Base-by-base conservation (phyloP, 2,797 vertebrate species). In the Periophthalmus magnuspinnatus region DNA sequence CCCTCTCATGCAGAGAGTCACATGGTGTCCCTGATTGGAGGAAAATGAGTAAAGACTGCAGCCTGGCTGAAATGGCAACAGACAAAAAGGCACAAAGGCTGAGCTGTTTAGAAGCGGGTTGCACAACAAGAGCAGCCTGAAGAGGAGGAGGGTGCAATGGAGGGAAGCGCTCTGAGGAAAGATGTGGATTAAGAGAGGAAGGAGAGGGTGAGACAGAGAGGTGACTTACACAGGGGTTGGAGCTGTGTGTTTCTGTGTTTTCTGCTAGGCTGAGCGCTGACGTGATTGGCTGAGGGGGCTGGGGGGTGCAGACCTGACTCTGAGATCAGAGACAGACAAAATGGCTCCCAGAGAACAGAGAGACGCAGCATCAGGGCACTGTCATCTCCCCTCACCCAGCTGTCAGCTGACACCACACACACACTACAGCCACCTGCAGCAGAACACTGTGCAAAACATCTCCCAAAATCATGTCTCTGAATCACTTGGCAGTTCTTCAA, bases 1-100 rank as follows among this genome's bases (percentile, higher is more conserved):
- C 86, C 88, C 87, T 89, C 90, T 92, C 92, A 91, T 91, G 92
- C 91, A 91, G 90, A 89, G 88, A 92, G 90, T 92, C 91, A 91
- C 91, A 90, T 91, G 89, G 89, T 88, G 84, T 89, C 88, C 87
- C 88, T 92, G 90, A 92, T 92, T 92, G 90, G 88, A 90, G 88
- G 89, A 90, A 90, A 92, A 91, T 90, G 89, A 91, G 90, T 90
- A 90, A 91, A 91, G 90, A 90, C 90, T 87, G 89, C 89, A 91
- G 86, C 84, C 88, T 60, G 86, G 88, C 86, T 90, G 88, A 91
- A 91, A 92, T 88, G 89, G 91, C 89, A 91, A 90, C 88, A 88
- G 85, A 91, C 88, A 88, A 85, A 90, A 89, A 90, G 62, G 85
- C 88, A 91, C 90, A 92, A 92, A 90, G 92, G 81, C 90, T 87